Base-by-base conservation (phyloP, 2,113 vertebrate genomes). In the Struthidea cinerea region DNA sequence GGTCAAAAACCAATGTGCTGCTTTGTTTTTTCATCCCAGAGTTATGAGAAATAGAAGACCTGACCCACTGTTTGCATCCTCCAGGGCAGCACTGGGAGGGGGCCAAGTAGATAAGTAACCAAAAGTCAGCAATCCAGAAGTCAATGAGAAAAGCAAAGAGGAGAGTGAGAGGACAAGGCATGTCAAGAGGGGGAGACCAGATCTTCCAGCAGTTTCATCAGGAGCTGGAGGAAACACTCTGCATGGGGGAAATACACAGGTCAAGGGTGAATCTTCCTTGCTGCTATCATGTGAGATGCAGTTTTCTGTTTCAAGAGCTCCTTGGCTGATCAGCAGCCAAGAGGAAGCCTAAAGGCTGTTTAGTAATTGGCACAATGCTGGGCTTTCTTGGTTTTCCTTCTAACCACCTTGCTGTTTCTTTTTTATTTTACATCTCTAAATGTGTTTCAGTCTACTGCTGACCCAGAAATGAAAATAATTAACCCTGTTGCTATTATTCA, bases 271-370 rank as follows among this genome's bases (percentile, higher is more conserved):
- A 21, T 64, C 33, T 49, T 39, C 46, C 19, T 44, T 69, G 44
- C 57, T 89, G 30, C 23, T 87, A 50, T 46, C 39, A 28, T 37
- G 85, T 74, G 81, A 89, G 79, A 69, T 70, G 41, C 30, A 49
- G 68, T 73, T 93, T 26, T 35, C 33, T 94, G 27, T 82, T 96
- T 96, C 71, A 87, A 79, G 87, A 93, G 57, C 35, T 88, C 77
- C 55, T 86, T 79, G 75, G 41, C 42, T 87, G 87, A 88, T 55
- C 35, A 94, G 94, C 75, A 84, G 76, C 80, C 87, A 80, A 55
- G 39, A 56, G 41, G 49, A 56, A 84, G 30, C 35, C 55, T 61
- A 33, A 63, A 56, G 46, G 41, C 33, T 61, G 4, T 55, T 87
- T 18, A 96, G 50, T n/a, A 95, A 87, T 28, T 28, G 64, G 64